Evolutionary conservation across 1,140 invertebrate genomes (phyloP), one percentile per base, ranked within the genome.

Genomic region (Achatina immaculata): DNA sequence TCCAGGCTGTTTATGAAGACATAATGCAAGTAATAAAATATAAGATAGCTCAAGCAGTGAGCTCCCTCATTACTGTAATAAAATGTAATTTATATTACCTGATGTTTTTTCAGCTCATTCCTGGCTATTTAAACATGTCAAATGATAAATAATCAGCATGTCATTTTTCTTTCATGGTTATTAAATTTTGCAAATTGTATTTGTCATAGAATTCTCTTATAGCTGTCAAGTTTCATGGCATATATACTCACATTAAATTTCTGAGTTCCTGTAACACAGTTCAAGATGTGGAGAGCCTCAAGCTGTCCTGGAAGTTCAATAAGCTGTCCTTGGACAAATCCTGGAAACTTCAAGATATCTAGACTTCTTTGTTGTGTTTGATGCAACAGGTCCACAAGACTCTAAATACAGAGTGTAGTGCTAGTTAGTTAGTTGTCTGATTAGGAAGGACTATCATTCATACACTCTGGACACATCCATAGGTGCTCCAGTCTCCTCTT

Each of bases 261-360:
- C 73, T 90, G 89, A 24, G 88, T 86, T 69, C 87, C 89, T 24
- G 90, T 90, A 71, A 90, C 87, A 45, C 86, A 80, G 71, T 90
- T 86, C 43, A 90, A 82, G 19, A 90, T 87, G 28, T 87, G 88
- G 48, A 88, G 88, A 45, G 87, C 87, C 77, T 90, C 90, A 48
- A 90, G 82, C 69, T 90, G 88, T 19, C 83, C 85, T 21, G 90
- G 90, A 40, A 90, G 81, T 76, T 90, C 90, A 48, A 88, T 86
- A 36, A 90, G 76, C 76, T 90, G 88, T 71, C 88, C 86, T 34
- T 86, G 84, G 16, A 84, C 75, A 82, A 90, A 90, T 1, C 90
- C 90, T 43, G 90, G 88, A 80, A 90, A 90, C 74, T 82, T 83
- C 81, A 87, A 89, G 82, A 86, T 88, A 16, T 90, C 89, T 48